Evolutionary conservation across 1,140 invertebrate species (phyloP).

Genomic region (Littorina saxatilis): DNA sequence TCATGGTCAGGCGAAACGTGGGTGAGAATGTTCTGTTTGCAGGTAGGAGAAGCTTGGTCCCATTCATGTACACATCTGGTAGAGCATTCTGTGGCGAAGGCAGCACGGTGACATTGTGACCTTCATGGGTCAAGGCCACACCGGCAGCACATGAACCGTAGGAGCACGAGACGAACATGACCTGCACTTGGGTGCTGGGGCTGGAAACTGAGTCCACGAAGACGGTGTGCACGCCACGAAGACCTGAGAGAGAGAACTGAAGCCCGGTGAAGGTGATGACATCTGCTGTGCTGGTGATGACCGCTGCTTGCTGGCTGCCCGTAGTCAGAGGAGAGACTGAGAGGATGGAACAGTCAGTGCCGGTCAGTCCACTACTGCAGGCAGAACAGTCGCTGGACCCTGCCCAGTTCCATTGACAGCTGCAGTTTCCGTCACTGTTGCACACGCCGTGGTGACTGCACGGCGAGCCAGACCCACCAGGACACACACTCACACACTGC

Average conservation of each 20-base stretch:
- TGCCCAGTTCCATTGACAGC: slow-evolving; percentile 54
- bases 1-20: slow-evolving; percentile 3
- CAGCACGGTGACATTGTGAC: slow-evolving; percentile 38
- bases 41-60: slow-evolving; percentile 13
- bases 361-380: slow-evolving; percentile 41
- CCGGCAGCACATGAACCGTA: slow-evolving; percentile 47
- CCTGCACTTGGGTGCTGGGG: slow-evolving; percentile 42
- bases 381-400: slow-evolving; percentile 42
- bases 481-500: slow-evolving; percentile 43
- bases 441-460: slow-evolving; percentile 53
- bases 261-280: slow-evolving; percentile 49
- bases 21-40: neutral
- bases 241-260: slow-evolving; percentile 35
- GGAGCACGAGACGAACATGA: slow-evolving; percentile 42
- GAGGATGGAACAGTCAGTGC: slow-evolving; percentile 50
- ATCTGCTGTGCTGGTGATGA: slow-evolving; percentile 39
- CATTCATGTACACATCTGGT: slow-evolving; percentile 41
- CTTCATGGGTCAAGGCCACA: slow-evolving; percentile 30
- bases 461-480: slow-evolving; percentile 47
- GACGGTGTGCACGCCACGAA: slow-evolving; percentile 45
- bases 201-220: slow-evolving; percentile 13
- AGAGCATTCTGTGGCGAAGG: slow-evolving; percentile 36
- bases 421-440: slow-evolving; percentile 37
- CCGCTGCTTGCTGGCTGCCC: slow-evolving; percentile 35
- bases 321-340: slow-evolving; percentile 11